Evolutionary conservation across 2,113 vertebrate genomes (phyloP), one percentile per base, ranked within the genome.

Genomic region (Carassius carassius): DNA sequence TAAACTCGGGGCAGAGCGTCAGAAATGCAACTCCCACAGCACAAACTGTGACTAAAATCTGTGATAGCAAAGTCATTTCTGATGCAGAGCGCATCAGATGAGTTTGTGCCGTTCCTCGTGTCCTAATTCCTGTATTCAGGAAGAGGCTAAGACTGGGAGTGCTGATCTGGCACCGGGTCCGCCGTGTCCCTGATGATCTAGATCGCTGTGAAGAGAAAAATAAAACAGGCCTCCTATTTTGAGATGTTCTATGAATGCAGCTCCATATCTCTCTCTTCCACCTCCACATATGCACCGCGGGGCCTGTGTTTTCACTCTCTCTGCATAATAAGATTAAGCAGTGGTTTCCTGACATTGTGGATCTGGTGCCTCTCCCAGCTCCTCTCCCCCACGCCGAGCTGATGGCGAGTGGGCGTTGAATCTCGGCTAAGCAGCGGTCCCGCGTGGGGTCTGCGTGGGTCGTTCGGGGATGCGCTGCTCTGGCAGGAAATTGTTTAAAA

Each of bases 291-390:
- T 84, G 75, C 82, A 80, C 49, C 19, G 62, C 51, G 29, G 74
- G 74, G 70, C 67, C 77, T 25, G 77, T 76, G 65, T 72, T 86
- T 73, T 84, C 58, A 14, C 84, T 80, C 58, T 79, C 78, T 79
- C 69, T 82, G 78, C 44, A 86, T 88, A 84, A 88, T 86, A 76
- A 67, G 85, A 86, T 88, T 86, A 88, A 86, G 82, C 82, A 62
- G 87, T 82, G 78, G 82, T 70, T 82, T 86, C 62, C 87, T 88
- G 84, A 81, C 87, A 88, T 82, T 81, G 87, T 88, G 70, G 79
- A 72, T 83, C 67, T 81, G 76, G 69, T 80, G 23, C 41, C 41
- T 44, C 9, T 44, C 41, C 41, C 41, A 11, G 41, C 41, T 44
- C 10, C 41, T 44, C 41, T 44, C 41, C 41, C 41, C 10, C 41